phyloP scores from a whole-genome alignment of 1,140 invertebrate species.

The Spodoptera frugiperda region DNA sequence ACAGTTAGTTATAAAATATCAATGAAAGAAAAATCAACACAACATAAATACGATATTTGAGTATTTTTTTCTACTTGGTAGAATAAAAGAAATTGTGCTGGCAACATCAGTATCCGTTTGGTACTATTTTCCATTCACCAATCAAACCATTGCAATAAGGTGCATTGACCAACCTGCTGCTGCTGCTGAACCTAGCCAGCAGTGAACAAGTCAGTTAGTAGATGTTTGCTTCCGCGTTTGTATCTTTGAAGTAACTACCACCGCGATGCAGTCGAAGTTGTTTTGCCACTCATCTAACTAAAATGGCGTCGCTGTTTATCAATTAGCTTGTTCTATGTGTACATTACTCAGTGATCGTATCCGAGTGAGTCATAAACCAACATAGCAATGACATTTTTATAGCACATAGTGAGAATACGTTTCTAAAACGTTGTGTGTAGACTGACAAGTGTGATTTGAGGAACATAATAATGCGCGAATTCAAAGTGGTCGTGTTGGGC shows the following conservation, averaged over 20 bases:
- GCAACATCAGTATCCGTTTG: constrained; percentile 74
- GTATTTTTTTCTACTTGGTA: background rate
- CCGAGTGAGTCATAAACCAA: constrained; percentile 84
- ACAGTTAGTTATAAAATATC: too few relatives aligned
- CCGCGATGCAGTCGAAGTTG: constrained; percentile 80
- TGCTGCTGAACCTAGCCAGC: constrained; percentile 73
- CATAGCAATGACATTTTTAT: constrained; percentile 86
- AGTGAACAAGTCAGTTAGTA: constrained; percentile 78
- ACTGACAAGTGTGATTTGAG: constrained; percentile 79
- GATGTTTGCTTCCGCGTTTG: constrained; percentile 83
- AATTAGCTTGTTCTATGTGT: constrained; percentile 80
- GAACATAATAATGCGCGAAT: constrained; percentile 96
- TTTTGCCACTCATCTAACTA: constrained; percentile 80
- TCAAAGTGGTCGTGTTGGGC: constrained; percentile 99
- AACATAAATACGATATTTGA: too few relatives aligned
- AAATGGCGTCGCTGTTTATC: constrained; percentile 85
- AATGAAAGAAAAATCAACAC: background rate
- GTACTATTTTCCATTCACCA: constrained; percentile 80
- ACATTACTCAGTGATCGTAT: constrained; percentile 79
- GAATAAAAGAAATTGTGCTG: constrained; percentile 42
- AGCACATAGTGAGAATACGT: constrained; percentile 83
- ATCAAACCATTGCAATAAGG: constrained; percentile 84
- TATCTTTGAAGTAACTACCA: constrained; percentile 76
- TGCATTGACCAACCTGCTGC: constrained; percentile 85
- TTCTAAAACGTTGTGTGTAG: constrained; percentile 79